Base-by-base conservation (phyloP, 2,888 invertebrate genomes). In the Nomada lathburiana region DNA sequence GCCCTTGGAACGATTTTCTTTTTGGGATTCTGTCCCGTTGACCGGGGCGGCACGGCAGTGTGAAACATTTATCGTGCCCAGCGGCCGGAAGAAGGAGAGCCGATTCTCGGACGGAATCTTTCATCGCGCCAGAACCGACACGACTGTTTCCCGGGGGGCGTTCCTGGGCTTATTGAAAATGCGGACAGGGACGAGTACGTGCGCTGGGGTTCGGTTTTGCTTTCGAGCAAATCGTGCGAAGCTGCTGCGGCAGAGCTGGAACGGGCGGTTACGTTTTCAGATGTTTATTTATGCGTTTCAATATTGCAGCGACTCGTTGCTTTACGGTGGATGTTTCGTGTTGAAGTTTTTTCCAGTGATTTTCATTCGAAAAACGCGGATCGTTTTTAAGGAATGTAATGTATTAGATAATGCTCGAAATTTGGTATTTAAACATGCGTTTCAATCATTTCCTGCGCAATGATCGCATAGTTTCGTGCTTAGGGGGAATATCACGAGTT, bases 41-140 rank as follows among this genome's bases (percentile, higher is more conserved):
- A 82, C 68, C 68, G 62, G 47, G 60, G 57, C 42, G 65, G 36
- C n/a, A 23, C 42, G 65, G 26, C n/a, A 23, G n/a, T 36, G 59
- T 75, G 83, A 77, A 80, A 85, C 77, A 83, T 86, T 86, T 83
- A 83, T 86, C 55, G 68, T 62, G 59, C 26, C 64, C 59, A 52
- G 29, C 59, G 50, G 20, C 23, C 36, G 70, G 53, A 52, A 72
- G 53, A 59, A 62, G 36, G 64, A 16, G 64, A 69, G 18, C 42
- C 10, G 53, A 70, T 50, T 59, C 42, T 65, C 47, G 36, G 18
- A 4, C 23, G 57, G 59, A 75, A 70, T 75, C 62, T 67, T 59
- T 65, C 59, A 53, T 59, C 64, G 55, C 50, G 52, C 29, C 23
- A 29, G 59, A 63, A 65, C 47, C 23, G 29, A 36, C 52, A 20